These are phyloP conservation scores for Bovichtus diacanthus DNA, from an alignment of 2,797 vertebrate genomes.

Conservation along the genomic window DNA sequence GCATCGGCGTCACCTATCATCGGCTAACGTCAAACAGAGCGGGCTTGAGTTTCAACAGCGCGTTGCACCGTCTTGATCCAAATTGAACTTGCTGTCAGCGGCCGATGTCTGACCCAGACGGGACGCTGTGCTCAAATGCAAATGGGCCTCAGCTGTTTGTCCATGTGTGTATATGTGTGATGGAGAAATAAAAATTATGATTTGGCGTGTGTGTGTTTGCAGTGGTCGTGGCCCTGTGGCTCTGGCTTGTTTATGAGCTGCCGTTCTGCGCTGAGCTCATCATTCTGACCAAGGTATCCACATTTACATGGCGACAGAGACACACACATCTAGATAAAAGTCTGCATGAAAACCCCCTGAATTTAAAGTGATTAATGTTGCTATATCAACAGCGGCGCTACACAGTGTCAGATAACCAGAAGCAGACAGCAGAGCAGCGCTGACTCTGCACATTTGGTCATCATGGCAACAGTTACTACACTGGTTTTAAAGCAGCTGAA, in stretches of 20 bases:
- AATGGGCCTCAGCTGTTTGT: slow-evolving; percentile 49
- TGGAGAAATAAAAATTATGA: not conserved
- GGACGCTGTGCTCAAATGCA: slow-evolving; percentile 30
- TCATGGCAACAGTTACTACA: slow-evolving; percentile 10
- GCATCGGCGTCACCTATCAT: slow-evolving; percentile 28
- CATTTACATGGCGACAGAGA: slow-evolving; percentile 18
- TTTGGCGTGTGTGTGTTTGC: not conserved
- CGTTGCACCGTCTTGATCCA: slow-evolving; percentile 45
- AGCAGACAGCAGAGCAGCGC: slow-evolving; percentile 33
- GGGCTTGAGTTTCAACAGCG: slow-evolving; percentile 43
- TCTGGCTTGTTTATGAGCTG: slow-evolving; percentile 53
- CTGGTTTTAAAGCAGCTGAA: slow-evolving; percentile 1
- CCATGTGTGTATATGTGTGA: slow-evolving; percentile 3
- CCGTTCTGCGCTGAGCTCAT: slow-evolving; percentile 33
- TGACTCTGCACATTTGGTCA: slow-evolving; percentile 35
- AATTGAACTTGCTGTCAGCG: slow-evolving; percentile 39
- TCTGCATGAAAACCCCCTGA: slow-evolving; percentile 26
- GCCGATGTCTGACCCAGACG: slow-evolving; percentile 28
- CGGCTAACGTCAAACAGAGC: slow-evolving; percentile 30
- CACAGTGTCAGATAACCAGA: slow-evolving; percentile 51
- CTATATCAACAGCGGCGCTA: slow-evolving; percentile 42
- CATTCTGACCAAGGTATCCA: slow-evolving; percentile 24
- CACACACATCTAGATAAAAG: slow-evolving; percentile 23
- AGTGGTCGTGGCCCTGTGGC: slow-evolving; percentile 10
- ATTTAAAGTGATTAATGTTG: slow-evolving; percentile 35